A percentile compares a stretch with the other conserved stretches of the same genome.
These are phyloP conservation scores for Campylomormyrus tamandua DNA, from an alignment of 2,113 vertebrate genomes.

Conservation along the genomic window DNA sequence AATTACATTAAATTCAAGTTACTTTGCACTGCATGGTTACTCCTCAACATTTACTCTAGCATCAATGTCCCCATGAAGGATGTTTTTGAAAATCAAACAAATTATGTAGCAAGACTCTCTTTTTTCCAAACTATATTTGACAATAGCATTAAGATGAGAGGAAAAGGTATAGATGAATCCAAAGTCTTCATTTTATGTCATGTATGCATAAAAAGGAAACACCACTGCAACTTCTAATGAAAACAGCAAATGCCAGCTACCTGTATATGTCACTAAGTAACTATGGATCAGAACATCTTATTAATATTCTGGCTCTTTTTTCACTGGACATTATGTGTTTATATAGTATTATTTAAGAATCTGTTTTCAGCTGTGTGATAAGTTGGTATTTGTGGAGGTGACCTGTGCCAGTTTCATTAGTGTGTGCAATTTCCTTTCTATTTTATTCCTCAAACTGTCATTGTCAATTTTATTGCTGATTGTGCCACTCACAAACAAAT, in stretches of 20 bases:
- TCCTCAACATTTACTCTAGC: not conserved
- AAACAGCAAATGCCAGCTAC: not conserved
- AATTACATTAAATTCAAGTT: not conserved
- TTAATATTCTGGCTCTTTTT: not conserved
- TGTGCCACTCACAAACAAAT: not conserved
- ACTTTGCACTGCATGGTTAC: not conserved
- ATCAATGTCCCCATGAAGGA: not conserved
- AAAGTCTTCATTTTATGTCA: not conserved
- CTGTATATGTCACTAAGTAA: not conserved
- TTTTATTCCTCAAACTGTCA: not conserved
- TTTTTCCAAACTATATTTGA: not conserved
- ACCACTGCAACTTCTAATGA: not conserved
- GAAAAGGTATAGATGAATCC: not conserved
- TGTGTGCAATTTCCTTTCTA: not conserved
- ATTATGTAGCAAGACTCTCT: not conserved
- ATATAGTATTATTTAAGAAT: not conserved
- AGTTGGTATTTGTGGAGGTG: not conserved
- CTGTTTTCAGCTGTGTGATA: not conserved
- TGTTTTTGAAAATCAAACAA: not conserved
- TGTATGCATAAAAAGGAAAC: not conserved
- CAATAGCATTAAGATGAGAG: not conserved
- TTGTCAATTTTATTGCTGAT: not conserved
- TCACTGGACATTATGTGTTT: not conserved
- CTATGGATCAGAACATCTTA: not conserved
- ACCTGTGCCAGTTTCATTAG: not conserved